Evolutionary conservation across 2,113 vertebrate genomes (phyloP), one percentile per base, ranked within the genome.

Genomic region (Salvelinus sp.): DNA sequence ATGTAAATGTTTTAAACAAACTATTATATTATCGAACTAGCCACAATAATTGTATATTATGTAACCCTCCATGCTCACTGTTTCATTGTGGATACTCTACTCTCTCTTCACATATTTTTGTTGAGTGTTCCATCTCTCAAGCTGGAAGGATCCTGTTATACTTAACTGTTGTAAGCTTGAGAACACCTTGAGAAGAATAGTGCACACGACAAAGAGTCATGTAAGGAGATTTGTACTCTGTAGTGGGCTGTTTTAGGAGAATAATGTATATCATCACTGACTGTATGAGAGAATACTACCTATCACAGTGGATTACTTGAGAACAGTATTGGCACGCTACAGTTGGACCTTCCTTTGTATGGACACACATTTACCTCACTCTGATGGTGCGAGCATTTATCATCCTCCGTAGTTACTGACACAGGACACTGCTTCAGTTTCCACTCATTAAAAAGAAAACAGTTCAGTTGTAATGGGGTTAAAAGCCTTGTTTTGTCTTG

Each of bases 361-460:
- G 58, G 2, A 62, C n/a, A 62, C 50, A 10, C 4, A 7, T 2
- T n/a, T 57, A 18, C 18, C 20, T 20, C 54, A 14, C 18, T 16
- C 18, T 57, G 54, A 20, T 57, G 16, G 54, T 20, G 16, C 1
- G 0, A 57, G 14, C 14, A 57, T 57, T 14, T 44, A 10, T 57
- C 3, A 6, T 14, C 54, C 58, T 62, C 58, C 1, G n/a, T 62
- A 18, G 12, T 18, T 62, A 62, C 13, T 62, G 58, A 62, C 20
- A 22, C 58, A 23, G 58, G n/a, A 62, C 58, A 22, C 10, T 9
- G 6, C 6, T 22, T 22, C 6, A 50, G 30, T 85, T 88, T 90
- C 85, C 87, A 79, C 78, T 88, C 86, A 85, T 91, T 90, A 89
- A 79, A 82, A 74, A 28, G 71, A 80, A 74, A 86, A 79, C 70